Base-by-base conservation (phyloP, 1,140 invertebrate species). In the Dendroctonus valens region DNA sequence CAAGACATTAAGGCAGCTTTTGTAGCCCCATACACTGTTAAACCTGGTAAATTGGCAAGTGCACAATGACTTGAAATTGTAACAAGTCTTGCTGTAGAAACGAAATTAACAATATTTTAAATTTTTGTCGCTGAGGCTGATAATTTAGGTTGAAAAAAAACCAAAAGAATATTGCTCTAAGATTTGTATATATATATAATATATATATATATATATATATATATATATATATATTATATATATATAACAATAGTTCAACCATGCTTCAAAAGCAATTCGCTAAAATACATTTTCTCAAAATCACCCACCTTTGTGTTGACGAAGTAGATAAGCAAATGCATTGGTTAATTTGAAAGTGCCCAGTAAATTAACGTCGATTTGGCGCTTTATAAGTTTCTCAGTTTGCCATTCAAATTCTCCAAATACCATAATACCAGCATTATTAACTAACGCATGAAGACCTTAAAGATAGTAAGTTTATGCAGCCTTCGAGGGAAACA, bases 361-460 rank as follows among this genome's bases (percentile, higher is more conserved):
- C 38, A 91, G 69, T 9, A 94, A 79, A 82, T 98, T 98, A 2
- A 97, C 87, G 41, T 91, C 83, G 50, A 97, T 81, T 66, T 93
- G 89, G 39, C 83, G 73, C 54, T 85, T 78, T 39, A 90, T 85
- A 71, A 94, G 88, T 5, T 81, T 74, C 26, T 84, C 77, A 1
- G 91, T 87, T 79, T 89, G 88, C 91, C 94, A 96, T 76, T 96
- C 94, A 72, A 91, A 91, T 77, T 95, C 91, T 0, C 93, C 94
- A 71, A 93, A 90, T 9, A 90, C 84, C 86, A 94, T 93, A 1
- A 90, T 84, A 86, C 93, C 96, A 3, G 93, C 94, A 78, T 96
- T 96, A 73, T 95, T 94, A 0, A 96, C 83, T 7, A 96, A 68
- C 0, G 87, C 87, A 73, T 82, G 86, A 44, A 91, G 78, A 73